These are phyloP conservation scores for Cossypha polioptera DNA, from an alignment of 2,797 vertebrate genomes.

Conservation along the genomic window DNA sequence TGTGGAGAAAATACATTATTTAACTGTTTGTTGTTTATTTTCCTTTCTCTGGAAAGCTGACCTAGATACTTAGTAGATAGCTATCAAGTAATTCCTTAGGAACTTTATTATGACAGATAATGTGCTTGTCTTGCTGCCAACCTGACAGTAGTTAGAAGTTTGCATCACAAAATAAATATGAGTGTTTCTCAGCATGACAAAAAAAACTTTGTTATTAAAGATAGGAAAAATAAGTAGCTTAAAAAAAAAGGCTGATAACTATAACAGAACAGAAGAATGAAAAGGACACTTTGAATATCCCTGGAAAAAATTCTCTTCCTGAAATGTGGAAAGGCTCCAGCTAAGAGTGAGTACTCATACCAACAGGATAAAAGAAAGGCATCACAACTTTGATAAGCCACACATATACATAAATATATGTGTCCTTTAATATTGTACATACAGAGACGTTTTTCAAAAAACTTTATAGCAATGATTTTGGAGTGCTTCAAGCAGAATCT, in stretches of 20 bases:
- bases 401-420: background rate
- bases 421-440: background rate
- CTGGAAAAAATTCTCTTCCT: background rate
- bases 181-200: background rate
- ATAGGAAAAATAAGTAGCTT: background rate
- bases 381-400: background rate
- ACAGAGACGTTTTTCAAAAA: background rate
- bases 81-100: background rate
- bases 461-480: background rate
- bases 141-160: background rate
- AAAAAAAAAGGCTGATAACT: background rate
- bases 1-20: conserved; percentile 5
- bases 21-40: background rate
- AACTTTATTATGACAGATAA: background rate
- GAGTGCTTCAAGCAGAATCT: background rate
- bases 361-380: background rate
- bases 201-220: background rate
- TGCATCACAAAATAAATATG: background rate
- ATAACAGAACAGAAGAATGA: background rate
- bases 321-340: background rate
- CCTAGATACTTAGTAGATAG: background rate
- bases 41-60: background rate
- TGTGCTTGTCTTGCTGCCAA: background rate
- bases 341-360: background rate
- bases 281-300: background rate